Percentiles rank a stretch among this genome's conserved stretches.
phyloP scores from a whole-genome alignment of 2,113 vertebrate genomes.

The Thamnophis sirtalis region DNA sequence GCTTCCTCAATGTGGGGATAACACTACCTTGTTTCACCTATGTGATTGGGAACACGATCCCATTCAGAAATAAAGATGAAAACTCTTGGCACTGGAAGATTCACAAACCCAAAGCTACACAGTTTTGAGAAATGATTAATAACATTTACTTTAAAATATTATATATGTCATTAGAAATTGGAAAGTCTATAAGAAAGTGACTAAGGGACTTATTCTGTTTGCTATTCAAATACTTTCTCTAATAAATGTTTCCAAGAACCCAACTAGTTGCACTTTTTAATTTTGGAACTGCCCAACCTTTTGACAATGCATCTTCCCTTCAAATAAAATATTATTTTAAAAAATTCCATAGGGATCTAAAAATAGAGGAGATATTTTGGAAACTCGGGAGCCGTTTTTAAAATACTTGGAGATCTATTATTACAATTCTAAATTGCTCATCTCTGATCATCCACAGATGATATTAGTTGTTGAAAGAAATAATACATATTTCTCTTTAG shows the following conservation, averaged over 20 bases:
- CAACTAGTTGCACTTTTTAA: background rate
- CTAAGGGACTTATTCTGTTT: background rate
- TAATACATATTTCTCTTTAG: background rate
- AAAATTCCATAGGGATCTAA: background rate
- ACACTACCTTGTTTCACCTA: too few relatives aligned
- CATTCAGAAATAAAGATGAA: background rate
- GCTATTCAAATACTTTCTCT: background rate
- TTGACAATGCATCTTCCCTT: background rate
- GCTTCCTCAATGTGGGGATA: too few relatives aligned
- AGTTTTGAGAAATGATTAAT: background rate
- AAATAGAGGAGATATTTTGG: background rate
- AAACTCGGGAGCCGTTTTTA: background rate
- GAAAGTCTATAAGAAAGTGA: background rate
- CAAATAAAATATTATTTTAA: background rate
- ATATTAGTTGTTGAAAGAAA: background rate
- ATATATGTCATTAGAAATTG: background rate
- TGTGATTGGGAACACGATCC: background rate
- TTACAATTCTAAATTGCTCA: background rate
- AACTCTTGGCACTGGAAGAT: background rate
- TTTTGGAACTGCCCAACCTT: background rate
- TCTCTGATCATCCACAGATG: background rate
- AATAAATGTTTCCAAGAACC: background rate
- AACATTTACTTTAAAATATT: background rate
- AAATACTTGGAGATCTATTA: background rate
- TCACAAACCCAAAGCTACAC: background rate